Conservation (phyloP, 2,888 invertebrate genomes). For the Tortricodes alternella region DNA sequence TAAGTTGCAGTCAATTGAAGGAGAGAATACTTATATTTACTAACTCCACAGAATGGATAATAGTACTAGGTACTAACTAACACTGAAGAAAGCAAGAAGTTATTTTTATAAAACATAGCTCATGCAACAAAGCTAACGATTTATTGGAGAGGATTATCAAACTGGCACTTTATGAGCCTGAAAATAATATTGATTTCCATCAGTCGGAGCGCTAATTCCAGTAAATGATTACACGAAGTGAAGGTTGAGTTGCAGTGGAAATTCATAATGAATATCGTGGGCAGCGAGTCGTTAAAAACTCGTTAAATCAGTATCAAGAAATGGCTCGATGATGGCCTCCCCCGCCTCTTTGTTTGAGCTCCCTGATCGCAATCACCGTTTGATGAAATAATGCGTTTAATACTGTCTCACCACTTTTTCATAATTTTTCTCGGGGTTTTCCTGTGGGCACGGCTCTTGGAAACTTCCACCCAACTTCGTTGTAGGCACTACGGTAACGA, state of each 20-base stretch:
- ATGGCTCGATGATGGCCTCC: neutral
- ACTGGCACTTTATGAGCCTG: conserved; percentile 6
- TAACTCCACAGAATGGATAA: too few relatives aligned
- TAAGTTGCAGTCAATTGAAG: too few relatives aligned
- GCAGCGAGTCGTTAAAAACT: conserved; percentile 42
- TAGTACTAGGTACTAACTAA: too few relatives aligned
- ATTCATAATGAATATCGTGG: neutral
- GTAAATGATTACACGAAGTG: neutral
- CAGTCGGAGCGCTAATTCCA: neutral
- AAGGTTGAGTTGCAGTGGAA: conserved; percentile 11
- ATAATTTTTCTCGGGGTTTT: conserved; percentile 3
- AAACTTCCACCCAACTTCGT: neutral
- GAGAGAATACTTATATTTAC: too few relatives aligned
- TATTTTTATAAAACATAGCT: neutral
- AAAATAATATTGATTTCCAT: conserved; percentile 17
- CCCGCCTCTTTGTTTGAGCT: conserved; percentile 1
- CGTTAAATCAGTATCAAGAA: conserved; percentile 42
- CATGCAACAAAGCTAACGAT: conserved; percentile 11
- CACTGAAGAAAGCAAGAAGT: too few relatives aligned
- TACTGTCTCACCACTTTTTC: too few relatives aligned
- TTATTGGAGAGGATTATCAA: neutral
- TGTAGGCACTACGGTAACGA: neutral
- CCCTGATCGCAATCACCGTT: neutral
- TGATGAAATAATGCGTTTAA: conserved; percentile 1
- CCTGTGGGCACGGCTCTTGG: neutral